Conservation (phyloP, 2,113 vertebrate genomes). For the Neofelis nebulosa region DNA sequence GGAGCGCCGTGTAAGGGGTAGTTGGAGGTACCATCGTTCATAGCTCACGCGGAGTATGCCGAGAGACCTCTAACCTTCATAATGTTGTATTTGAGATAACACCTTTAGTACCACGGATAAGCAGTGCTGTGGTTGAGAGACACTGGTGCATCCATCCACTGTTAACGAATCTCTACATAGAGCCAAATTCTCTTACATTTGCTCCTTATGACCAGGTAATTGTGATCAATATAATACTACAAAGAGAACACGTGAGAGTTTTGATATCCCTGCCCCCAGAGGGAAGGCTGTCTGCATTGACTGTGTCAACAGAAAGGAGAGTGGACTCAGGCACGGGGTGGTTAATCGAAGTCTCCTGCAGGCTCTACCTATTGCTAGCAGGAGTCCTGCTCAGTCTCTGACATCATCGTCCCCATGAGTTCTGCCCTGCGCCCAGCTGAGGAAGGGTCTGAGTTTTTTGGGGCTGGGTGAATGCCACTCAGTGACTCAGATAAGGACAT, state of each 20-base stretch:
- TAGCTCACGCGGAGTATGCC: accelerated
- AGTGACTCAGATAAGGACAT: background rate
- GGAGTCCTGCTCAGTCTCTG: background rate
- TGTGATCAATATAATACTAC: background rate
- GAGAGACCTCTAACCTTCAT: background rate
- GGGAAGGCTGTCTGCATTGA: background rate
- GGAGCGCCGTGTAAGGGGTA: background rate
- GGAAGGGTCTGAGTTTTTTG: background rate
- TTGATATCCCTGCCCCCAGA: background rate
- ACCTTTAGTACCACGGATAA: no score
- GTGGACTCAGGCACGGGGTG: background rate
- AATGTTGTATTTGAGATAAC: background rate
- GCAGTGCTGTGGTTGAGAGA: background rate
- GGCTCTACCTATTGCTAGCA: background rate
- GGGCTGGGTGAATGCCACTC: background rate
- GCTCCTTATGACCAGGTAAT: background rate
- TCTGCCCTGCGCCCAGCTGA: background rate
- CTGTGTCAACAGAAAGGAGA: background rate
- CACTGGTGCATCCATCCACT: background rate
- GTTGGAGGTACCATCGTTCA: background rate
- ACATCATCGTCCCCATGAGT: background rate
- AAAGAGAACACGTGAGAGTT: background rate
- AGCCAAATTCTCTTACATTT: background rate
- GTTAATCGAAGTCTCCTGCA: background rate
- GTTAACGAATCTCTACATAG: background rate